phyloP scores from a whole-genome alignment of 2,888 invertebrate species.

The Acheta domesticus region DNA sequence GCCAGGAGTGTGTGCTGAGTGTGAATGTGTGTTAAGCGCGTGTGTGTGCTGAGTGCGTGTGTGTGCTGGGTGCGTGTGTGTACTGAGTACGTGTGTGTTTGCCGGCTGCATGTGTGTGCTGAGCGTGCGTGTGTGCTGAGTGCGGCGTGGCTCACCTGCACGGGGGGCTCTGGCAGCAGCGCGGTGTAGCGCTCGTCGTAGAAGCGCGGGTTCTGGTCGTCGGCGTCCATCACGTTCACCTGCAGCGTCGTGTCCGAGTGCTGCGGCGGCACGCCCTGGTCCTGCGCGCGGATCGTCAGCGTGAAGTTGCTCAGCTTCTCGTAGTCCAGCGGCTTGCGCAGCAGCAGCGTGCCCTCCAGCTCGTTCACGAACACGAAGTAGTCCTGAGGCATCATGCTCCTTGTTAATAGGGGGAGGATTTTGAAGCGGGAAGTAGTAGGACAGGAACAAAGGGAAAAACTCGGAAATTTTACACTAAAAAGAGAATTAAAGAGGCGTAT shows the following conservation, averaged over 20 bases:
- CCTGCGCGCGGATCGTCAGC: constrained; percentile 64
- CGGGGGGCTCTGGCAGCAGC: constrained; percentile 55
- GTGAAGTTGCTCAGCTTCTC: constrained; percentile 76
- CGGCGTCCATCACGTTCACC: constrained; percentile 81
- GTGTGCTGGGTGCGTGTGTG: no score
- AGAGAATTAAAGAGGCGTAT: no score
- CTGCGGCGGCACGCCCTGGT: constrained; percentile 77
- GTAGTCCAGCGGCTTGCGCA: constrained; percentile 77
- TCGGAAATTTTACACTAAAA: no score
- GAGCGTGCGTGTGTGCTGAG: background rate
- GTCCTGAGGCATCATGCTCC: constrained; percentile 59
- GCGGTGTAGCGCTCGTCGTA: constrained; percentile 70
- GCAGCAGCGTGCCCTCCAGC: constrained; percentile 75
- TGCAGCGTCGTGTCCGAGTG: constrained; percentile 70
- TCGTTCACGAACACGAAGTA: constrained; percentile 81
- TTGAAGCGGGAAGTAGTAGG: no score
- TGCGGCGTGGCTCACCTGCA: constrained; percentile 31
- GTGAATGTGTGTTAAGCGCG: no score
- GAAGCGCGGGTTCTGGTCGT: constrained; percentile 87
- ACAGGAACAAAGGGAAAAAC: no score
- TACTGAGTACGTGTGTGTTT: no score
- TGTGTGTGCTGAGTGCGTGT: no score
- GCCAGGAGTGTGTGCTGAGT: no score
- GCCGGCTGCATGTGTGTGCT: no score
- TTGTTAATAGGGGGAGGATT: no score